phyloP scores from a whole-genome alignment of 2,113 vertebrate species.

The Perca flavescens region DNA sequence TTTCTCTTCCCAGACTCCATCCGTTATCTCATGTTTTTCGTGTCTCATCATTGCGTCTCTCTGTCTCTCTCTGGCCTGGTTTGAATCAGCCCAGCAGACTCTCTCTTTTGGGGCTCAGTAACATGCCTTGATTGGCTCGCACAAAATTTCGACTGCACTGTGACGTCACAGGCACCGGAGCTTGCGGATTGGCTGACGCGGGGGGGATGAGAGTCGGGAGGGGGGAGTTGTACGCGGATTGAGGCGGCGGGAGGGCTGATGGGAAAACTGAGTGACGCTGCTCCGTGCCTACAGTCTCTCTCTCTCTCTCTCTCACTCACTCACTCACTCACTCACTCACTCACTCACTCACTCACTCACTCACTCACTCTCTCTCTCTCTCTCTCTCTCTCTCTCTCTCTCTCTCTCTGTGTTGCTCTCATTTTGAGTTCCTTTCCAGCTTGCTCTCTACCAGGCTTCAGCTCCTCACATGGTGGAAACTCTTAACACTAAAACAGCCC shows the following conservation, averaged over 20 bases:
- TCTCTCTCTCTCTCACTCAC: conserved; percentile 56
- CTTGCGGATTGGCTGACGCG: conserved; percentile 70
- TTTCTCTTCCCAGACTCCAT: conserved; percentile 12
- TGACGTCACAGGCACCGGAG: conserved; percentile 76
- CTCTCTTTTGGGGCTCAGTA: conserved; percentile 75
- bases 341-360: conserved; percentile 53
- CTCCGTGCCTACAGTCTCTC: conserved; percentile 62
- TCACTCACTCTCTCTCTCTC: conserved; percentile 55
- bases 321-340: conserved; percentile 53
- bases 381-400: conserved; percentile 54
- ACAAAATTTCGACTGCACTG: conserved; percentile 81
- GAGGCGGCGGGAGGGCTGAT: conserved; percentile 75
- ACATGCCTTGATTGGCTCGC: conserved; percentile 81
- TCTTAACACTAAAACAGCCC: conserved; percentile 41
- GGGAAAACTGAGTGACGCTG: conserved; percentile 75
- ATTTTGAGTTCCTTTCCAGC: conserved; percentile 68
- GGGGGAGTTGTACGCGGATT: conserved; percentile 63
- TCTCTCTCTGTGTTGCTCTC: conserved; percentile 61
- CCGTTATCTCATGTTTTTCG: conserved; percentile 40
- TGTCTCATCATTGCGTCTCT: conserved; percentile 31
- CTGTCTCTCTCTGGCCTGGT: conserved; percentile 74
- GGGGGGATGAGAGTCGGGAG: conserved; percentile 62
- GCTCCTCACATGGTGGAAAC: conserved; percentile 66
- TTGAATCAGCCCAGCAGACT: conserved; percentile 76
- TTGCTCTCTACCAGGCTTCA: conserved; percentile 51